Conservation (phyloP, 1,140 invertebrate genomes). For the Alviniconcha marisindica region DNA sequence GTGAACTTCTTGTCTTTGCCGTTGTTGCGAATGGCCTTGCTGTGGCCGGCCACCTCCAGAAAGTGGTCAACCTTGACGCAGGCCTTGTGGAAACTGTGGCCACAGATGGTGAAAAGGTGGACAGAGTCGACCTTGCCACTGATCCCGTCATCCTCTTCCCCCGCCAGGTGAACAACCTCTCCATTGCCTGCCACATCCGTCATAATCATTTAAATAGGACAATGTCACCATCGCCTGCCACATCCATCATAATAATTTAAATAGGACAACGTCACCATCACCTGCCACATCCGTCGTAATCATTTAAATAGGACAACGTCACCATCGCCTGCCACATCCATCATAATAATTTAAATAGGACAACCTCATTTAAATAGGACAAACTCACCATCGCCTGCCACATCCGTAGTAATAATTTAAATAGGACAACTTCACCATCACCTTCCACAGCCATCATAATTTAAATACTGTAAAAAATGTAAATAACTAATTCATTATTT, state of each 20-base stretch:
- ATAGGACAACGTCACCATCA: slow-evolving; percentile 55
- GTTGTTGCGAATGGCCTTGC: slow-evolving; percentile 48
- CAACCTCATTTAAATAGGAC: slow-evolving; percentile 41
- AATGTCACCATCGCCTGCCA: no score
- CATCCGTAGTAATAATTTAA: no score
- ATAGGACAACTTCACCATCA: no score
- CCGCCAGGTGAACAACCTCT: slow-evolving; percentile 63
- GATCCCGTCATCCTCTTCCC: slow-evolving; percentile 56
- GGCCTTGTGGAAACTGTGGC: slow-evolving; percentile 45
- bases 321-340: no score
- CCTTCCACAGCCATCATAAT: no score
- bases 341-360: slow-evolving; percentile 31
- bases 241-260: no score
- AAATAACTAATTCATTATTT: no score
- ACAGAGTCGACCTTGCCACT: slow-evolving; percentile 43
- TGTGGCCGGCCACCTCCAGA: slow-evolving; percentile 43
- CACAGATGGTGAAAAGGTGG: slow-evolving; percentile 47
- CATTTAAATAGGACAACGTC: no score
- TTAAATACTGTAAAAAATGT: no score
- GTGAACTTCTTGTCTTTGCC: slow-evolving; percentile 42
- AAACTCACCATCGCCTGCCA: no score
- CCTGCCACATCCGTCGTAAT: slow-evolving; percentile 33
- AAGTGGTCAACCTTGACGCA: slow-evolving; percentile 48
- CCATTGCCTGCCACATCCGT: slow-evolving; percentile 42
- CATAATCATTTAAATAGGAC: no score